Evolutionary conservation across 2,113 vertebrate genomes (phyloP).

Genomic region (Chitala chitala): DNA sequence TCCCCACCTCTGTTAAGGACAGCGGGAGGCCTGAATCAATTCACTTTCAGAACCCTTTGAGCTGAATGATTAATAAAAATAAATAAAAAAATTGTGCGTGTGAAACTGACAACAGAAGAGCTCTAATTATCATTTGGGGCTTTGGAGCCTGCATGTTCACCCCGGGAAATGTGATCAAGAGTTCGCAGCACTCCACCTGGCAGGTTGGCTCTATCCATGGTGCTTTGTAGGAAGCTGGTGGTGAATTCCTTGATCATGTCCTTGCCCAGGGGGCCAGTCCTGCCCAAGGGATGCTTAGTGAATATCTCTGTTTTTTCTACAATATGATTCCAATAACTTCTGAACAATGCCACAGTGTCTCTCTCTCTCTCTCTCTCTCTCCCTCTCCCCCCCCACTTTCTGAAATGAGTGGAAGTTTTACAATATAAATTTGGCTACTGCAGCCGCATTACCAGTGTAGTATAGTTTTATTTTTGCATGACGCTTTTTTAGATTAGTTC

Average conservation of each 20-base stretch:
- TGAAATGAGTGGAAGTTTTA: too few relatives aligned
- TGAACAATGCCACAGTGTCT: too few relatives aligned
- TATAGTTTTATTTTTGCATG: too few relatives aligned
- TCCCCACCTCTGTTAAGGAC: conserved; percentile 28
- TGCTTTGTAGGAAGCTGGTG: conserved; percentile 24
- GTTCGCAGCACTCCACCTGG: conserved; percentile 24
- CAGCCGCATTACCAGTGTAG: too few relatives aligned
- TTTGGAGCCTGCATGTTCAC: conserved; percentile 27
- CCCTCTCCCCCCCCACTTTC: too few relatives aligned
- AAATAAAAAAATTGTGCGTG: conserved; percentile 21
- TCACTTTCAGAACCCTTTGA: conserved; percentile 12
- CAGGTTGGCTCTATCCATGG: conserved; percentile 21
- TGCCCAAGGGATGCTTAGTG: conserved; percentile 11
- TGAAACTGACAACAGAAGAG: conserved; percentile 33
- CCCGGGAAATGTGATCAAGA: conserved; percentile 23
- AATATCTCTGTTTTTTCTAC: not conserved
- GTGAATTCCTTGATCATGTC: conserved; percentile 33
- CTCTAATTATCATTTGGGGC: conserved; percentile 41
- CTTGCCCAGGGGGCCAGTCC: too few relatives aligned
- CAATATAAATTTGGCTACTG: too few relatives aligned
- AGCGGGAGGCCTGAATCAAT: conserved; percentile 25
- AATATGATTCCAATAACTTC: not conserved
- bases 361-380: too few relatives aligned
- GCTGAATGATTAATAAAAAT: conserved; percentile 14
- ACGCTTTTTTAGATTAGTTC: too few relatives aligned